Evolutionary conservation across 2,888 invertebrate genomes (phyloP), one percentile per base, ranked within the genome.

Genomic region (Elegia similella): DNA sequence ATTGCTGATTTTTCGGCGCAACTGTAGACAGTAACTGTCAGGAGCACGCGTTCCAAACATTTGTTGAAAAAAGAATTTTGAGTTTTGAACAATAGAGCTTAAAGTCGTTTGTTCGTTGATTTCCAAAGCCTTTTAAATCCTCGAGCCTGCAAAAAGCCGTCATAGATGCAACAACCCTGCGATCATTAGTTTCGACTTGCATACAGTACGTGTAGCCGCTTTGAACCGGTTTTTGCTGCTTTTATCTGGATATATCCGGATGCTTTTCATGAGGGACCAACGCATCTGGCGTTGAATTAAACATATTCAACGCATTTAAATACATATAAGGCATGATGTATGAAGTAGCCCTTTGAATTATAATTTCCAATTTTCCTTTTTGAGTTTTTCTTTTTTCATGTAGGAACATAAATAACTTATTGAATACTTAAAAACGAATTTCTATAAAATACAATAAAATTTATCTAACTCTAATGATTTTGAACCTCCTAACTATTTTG

Each of bases 151-250:
- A 59, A 63, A 67, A 62, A 59, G 56, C 56, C 55, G 61, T 53
- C 61, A 58, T 59, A 63, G 66, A 63, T 61, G 68, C 38, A 50
- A 56, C 64, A 67, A 61, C 56, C 50, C 44, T 50, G 62, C 59
- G 74, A 76, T 78, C 82, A 82, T 83, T 81, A 82, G 78, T 80
- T 80, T 74, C 69, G 69, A 73, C 73, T 68, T 69, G 66, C 68
- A 72, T 69, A 69, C 66, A 64, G 68, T 70, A 65, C 68, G 70
- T 69, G 70, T 67, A 64, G 68, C 63, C 66, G 72, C 70, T 78
- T 77, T 73, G 73, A 71, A 69, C 72, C 66, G 69, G 72, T 70
- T 76, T 73, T 69, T 68, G 62, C 76, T 63, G 75, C 72, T 78
- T 75, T 72, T 69, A 76, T 70, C 74, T 70, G 78, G 73, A 76